Base-by-base conservation (phyloP, 1,140 invertebrate genomes). In the Aphelinus atriplicis region DNA sequence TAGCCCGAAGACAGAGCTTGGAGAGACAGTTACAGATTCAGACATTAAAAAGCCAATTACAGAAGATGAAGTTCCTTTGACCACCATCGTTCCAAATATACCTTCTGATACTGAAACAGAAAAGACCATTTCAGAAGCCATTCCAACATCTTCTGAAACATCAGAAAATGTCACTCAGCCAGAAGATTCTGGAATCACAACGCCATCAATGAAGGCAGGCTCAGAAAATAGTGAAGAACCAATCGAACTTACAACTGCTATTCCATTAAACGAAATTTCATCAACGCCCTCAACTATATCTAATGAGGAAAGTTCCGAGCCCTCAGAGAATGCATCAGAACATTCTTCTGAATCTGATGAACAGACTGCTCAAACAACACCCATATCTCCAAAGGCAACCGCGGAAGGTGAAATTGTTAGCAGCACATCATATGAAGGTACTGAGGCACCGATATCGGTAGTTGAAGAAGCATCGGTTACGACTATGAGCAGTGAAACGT, bases 21-120 rank as follows among this genome's bases (percentile, higher is more conserved):
- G 62, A 53, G 46, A 76, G 4, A 58, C 10, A 58, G 57, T 10
- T 42, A 4, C 58, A 71, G 60, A n/a, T 2, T 26, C 26, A 26
- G 26, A 26, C 26, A 26, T 26, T 26, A 26, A 26, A 26, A 53
- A 62, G 48, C 57, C 75, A 58, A 76, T 60, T 69, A 73, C 68
- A 45, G 72, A 78, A 73, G 75, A 43, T 60, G 64, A 72, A 68
- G 63, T 73, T 7, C 46, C 71, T 9, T 45, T 72, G 62, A 67
- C 77, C 79, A 53, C 71, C 62, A 75, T 71, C 47, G 53, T 51
- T 73, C 71, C 74, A n/a, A 58, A 64, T 67, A 65, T 67, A 69
- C 7, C 64, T 6, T 73, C 65, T 76, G 60, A 76, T 72, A 78
- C 66, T 48, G 71, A 75, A 71, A 63, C 55, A 7, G 7, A 47